phyloP scores from a whole-genome alignment of 1,140 invertebrate species.

The Diorhabda carinulata region DNA sequence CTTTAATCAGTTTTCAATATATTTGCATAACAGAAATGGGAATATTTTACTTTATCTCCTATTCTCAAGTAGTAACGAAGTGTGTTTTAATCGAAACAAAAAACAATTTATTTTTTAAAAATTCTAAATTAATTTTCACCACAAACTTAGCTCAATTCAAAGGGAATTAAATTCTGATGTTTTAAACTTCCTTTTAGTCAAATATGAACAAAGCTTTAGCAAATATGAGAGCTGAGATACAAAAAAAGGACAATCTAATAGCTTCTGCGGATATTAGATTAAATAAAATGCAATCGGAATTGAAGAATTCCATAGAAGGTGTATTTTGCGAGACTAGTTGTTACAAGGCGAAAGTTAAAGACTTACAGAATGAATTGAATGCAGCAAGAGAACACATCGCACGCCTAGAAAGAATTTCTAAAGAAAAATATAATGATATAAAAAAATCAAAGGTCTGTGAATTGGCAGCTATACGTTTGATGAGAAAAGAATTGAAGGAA shows the following conservation, averaged over 20 bases:
- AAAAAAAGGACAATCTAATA: constrained; percentile 32
- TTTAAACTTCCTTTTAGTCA: constrained; percentile 10
- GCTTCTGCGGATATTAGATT: constrained; percentile 33
- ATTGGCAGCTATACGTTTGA: constrained; percentile 21
- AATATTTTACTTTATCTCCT: too few relatives aligned
- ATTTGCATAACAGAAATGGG: too few relatives aligned
- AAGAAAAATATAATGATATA: constrained; percentile 22
- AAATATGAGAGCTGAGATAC: constrained; percentile 32
- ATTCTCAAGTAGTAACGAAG: too few relatives aligned
- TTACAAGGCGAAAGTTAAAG: constrained; percentile 30
- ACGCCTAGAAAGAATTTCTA: constrained; percentile 26
- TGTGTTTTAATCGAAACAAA: too few relatives aligned
- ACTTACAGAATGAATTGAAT: constrained; percentile 28
- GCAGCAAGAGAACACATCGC: constrained; percentile 23
- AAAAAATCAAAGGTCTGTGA: constrained; percentile 22
- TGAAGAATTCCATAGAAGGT: constrained; percentile 32
- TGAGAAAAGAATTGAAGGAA: constrained; percentile 28
- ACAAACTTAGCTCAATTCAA: too few relatives aligned
- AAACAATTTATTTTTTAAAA: too few relatives aligned
- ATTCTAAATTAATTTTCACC: too few relatives aligned
- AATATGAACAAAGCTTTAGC: constrained; percentile 29
- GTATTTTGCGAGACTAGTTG: constrained; percentile 30
- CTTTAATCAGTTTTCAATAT: too few relatives aligned
- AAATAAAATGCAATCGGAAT: constrained; percentile 28
- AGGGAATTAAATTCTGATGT: too few relatives aligned